Percentiles rank a stretch among this genome's conserved stretches.
phyloP scores from a whole-genome alignment of 2,888 invertebrate species.

The Thymelicus acteon region DNA sequence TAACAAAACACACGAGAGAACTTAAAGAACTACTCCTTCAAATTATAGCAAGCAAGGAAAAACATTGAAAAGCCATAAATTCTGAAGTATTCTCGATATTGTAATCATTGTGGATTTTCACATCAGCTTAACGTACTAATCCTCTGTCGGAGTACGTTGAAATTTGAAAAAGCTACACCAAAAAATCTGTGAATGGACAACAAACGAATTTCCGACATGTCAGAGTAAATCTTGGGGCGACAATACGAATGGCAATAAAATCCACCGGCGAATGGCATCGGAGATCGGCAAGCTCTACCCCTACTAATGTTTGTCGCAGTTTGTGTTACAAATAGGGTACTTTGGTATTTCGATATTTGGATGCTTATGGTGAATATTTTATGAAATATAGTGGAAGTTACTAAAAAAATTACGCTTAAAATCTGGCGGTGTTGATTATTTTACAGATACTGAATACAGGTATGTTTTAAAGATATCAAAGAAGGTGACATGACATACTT shows the following conservation, averaged over 20 bases:
- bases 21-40: no score
- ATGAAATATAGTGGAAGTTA: no score
- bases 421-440: no score
- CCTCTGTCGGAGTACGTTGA: constrained; percentile 13
- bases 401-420: no score
- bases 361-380: no score
- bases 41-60: neutral
- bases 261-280: constrained; percentile 67
- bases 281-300: constrained; percentile 72
- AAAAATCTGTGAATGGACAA: constrained; percentile 68
- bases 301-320: constrained; percentile 49
- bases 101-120: constrained; percentile 22
- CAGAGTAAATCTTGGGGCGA: constrained; percentile 81
- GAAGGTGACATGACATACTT: no score
- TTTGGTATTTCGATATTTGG: no score
- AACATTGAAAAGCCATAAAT: neutral
- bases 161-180: constrained; percentile 40
- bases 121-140: constrained; percentile 26
- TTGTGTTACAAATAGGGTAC: neutral
- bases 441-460: no score
- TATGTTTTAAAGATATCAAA: no score
- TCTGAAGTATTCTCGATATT: neutral
- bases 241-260: constrained; percentile 83
- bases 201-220: constrained; percentile 80
- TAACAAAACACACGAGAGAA: no score